These are phyloP conservation scores for Rugalucina vietnamica DNA, from an alignment of 2,888 invertebrate genomes.

Conservation along the genomic window DNA sequence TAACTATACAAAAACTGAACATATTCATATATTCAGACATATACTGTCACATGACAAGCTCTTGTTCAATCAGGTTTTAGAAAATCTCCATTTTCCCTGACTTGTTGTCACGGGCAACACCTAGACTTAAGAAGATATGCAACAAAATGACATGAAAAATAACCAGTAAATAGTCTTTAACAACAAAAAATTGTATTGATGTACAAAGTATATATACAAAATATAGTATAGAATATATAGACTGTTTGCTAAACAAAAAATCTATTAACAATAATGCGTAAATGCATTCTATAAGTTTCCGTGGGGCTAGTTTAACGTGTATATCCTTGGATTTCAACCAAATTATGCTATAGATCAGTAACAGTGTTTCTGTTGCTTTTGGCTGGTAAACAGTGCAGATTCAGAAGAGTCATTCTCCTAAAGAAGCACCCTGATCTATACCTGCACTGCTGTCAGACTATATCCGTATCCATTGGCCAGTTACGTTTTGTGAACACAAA, in stretches of 20 bases:
- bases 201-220: constrained; percentile 5
- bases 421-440: too few relatives aligned
- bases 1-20: constrained; percentile 1
- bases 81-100: neutral
- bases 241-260: neutral
- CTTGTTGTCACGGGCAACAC: neutral
- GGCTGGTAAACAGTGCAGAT: neutral
- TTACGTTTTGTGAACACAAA: too few relatives aligned
- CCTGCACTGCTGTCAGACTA: too few relatives aligned
- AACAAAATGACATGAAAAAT: neutral
- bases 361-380: neutral
- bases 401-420: too few relatives aligned
- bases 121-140: neutral
- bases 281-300: neutral
- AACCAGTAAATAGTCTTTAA: neutral
- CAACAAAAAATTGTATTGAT: neutral
- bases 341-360: neutral
- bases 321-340: neutral
- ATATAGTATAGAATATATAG: neutral
- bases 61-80: neutral
- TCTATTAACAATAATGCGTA: neutral
- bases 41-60: neutral
- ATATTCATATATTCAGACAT: neutral
- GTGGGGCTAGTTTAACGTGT: neutral
- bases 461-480: too few relatives aligned